Conservation (phyloP, 2,797 vertebrate genomes). For the Xenopus petersii region DNA sequence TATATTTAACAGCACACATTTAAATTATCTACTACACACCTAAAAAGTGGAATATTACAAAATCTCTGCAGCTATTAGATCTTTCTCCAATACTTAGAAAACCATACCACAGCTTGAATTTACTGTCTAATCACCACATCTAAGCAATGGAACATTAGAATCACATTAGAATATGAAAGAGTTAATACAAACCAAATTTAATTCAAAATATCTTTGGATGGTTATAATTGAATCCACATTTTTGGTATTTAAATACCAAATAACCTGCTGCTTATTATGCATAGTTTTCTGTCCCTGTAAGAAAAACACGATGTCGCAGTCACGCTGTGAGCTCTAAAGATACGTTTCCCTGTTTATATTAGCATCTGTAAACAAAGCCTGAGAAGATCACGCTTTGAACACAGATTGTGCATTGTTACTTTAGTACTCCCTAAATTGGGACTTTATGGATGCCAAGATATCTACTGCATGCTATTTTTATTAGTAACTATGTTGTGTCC, state of each 20-base stretch:
- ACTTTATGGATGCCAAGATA: slow-evolving; percentile 54
- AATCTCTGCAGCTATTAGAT: no score
- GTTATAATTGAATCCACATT: slow-evolving; percentile 64
- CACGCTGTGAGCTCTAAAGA: slow-evolving; percentile 65
- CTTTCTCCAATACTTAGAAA: no score
- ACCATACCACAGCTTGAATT: no score
- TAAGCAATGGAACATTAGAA: slow-evolving; percentile 44
- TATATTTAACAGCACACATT: no score
- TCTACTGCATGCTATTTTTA: slow-evolving; percentile 54
- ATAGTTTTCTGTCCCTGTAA: slow-evolving; percentile 72
- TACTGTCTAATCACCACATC: not conserved
- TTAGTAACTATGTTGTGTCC: slow-evolving; percentile 18
- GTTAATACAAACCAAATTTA: slow-evolving; percentile 52
- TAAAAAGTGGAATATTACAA: no score
- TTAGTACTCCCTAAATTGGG: slow-evolving; percentile 44
- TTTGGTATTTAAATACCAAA: slow-evolving; percentile 65
- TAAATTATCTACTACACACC: no score
- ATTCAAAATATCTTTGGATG: slow-evolving; percentile 60
- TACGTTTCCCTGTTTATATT: slow-evolving; percentile 69
- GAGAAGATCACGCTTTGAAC: slow-evolving; percentile 61
- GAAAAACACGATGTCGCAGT: slow-evolving; percentile 67
- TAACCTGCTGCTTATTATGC: slow-evolving; percentile 71
- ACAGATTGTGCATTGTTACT: slow-evolving; percentile 61
- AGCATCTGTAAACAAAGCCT: slow-evolving; percentile 69
- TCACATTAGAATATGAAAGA: slow-evolving; percentile 47